Evolutionary conservation across 2,797 vertebrate genomes (phyloP).

Genomic region (Microctenopoma stevenorrisi): DNA sequence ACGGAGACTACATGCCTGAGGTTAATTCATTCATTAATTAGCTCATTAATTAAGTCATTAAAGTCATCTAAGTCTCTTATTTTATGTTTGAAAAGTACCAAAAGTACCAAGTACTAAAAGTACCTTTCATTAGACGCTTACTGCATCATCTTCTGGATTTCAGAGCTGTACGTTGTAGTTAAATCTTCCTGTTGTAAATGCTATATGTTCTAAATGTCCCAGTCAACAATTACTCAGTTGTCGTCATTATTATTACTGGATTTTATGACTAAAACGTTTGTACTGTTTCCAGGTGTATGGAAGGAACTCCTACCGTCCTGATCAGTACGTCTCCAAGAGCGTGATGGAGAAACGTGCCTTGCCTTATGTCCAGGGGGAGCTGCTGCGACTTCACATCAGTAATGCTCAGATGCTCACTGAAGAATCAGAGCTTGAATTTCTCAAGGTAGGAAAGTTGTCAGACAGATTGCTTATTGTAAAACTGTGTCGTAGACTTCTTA

Average conservation of each 20-base stretch:
- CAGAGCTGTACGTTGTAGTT: neutral
- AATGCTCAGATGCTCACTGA: constrained; percentile 83
- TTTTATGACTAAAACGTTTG: neutral
- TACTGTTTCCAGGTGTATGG: constrained; percentile 80
- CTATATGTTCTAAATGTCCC: no score
- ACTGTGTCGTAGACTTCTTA: neutral
- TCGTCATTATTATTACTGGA: no score
- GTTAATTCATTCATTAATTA: constrained; percentile 63
- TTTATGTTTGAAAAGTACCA: no score
- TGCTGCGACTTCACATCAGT: constrained; percentile 84
- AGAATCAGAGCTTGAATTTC: constrained; percentile 89
- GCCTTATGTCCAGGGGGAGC: constrained; percentile 80
- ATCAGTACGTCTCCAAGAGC: constrained; percentile 89
- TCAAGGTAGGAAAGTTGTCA: constrained; percentile 81
- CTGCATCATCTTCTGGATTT: no score
- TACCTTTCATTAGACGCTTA: no score
- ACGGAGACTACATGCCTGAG: constrained; percentile 88
- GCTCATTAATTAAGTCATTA: neutral
- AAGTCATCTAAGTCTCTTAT: no score
- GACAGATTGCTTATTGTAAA: no score
- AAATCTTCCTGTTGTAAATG: neutral
- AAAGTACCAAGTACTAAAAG: no score
- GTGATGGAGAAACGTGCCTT: constrained; percentile 88
- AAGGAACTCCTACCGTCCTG: constrained; percentile 86
- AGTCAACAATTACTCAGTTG: no score